Evolutionary conservation across 1,140 invertebrate genomes (phyloP).

Genomic region (Stenopsyche tienmushanensis): DNA sequence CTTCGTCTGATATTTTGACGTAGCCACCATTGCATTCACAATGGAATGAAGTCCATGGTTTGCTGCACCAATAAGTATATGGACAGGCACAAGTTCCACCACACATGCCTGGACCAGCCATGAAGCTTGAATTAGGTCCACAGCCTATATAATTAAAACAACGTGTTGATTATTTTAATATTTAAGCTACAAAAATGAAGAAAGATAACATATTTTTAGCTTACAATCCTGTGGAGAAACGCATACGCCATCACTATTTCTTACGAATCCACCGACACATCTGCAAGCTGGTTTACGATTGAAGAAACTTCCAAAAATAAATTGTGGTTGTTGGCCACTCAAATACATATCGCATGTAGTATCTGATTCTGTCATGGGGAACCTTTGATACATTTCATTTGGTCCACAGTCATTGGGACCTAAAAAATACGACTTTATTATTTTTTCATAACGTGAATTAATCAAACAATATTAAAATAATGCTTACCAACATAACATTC

Average conservation of each 20-base stretch:
- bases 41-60: not conserved
- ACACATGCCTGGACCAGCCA: not conserved
- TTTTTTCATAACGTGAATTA: too few relatives aligned
- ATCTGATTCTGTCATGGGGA: constrained; percentile 4
- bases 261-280: constrained; percentile 5
- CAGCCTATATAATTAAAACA: too few relatives aligned
- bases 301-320: not conserved
- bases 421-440: too few relatives aligned
- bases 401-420: too few relatives aligned
- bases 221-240: constrained; percentile 14
- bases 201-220: too few relatives aligned
- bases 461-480: too few relatives aligned
- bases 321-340: not conserved
- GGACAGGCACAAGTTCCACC: constrained; percentile 5
- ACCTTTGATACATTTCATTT: constrained; percentile 6
- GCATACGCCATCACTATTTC: constrained; percentile 14
- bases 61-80: not conserved
- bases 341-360: constrained; percentile 13
- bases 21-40: constrained; percentile 1
- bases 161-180: too few relatives aligned
- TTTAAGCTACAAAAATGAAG: too few relatives aligned
- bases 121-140: not conserved
- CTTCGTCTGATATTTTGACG: not conserved
- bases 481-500: too few relatives aligned
- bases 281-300: not conserved